Evolutionary conservation across 2,797 vertebrate species (phyloP), one percentile per base, ranked within the genome.

Genomic region (Sus cebifrons): DNA sequence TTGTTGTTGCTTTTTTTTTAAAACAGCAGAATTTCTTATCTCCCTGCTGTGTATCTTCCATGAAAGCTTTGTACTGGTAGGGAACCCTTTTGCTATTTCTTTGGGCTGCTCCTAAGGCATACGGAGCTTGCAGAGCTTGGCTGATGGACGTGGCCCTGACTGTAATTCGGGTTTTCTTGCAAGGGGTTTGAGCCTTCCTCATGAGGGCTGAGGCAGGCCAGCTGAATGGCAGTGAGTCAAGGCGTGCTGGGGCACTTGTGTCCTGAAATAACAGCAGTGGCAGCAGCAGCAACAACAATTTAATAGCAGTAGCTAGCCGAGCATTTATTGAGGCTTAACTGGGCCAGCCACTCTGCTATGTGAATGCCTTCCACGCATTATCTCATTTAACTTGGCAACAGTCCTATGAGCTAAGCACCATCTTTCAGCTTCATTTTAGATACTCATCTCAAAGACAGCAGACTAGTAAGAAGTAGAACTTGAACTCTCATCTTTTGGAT

Each of bases 221-320:
- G 64, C 79, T 64, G 78, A 89, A 62, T 68, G n/a, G 84, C 82
- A 32, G 36, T 96, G 95, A 97, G 62, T 96, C 96, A 96, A 2
- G 6, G 95, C 73, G 6, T 93, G 73, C 84, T 85, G 71, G 92
- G 93, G 54, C 81, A 88, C 67, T 74, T 32, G 52, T 82, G 94
- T 77, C 82, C 81, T 58, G 81, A 67, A 96, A 96, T 92, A 83
- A 88, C 86, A 94, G 44, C 73, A 71, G 77, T 27, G 54, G 77
- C 83, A 60, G 58, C 90, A 86, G 27, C 75, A 49, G 9, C 44
- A 94, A 64, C 78, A 74, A 49, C 73, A 49, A 54, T 91, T 96
- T 86, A 96, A 96, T 85, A 94, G 81, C 95, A 89, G 70, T 74
- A 86, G 54, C 96, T 82, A 94, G 92, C 77, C 87, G 49, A 91